These are phyloP conservation scores for Sphaerophoria taeniata DNA, from an alignment of 2,888 invertebrate species.

Conservation along the genomic window DNA sequence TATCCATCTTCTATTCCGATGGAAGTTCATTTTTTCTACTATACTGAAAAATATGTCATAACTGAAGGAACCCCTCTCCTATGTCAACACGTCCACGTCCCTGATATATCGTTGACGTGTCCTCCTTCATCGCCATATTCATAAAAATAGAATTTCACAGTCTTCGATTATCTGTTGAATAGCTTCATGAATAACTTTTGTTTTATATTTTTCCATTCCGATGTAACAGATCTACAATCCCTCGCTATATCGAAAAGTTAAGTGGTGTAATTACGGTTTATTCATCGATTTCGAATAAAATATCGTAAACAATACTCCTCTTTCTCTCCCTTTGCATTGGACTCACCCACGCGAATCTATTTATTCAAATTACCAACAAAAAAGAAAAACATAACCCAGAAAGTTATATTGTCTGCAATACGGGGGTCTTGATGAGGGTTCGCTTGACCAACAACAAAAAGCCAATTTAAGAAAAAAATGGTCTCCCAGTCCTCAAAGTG, in stretches of 20 bases:
- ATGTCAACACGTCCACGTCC: background rate
- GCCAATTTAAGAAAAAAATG: background rate
- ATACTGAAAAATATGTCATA: too few relatives aligned
- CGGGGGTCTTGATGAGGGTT: background rate
- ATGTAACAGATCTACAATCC: constrained; percentile 37
- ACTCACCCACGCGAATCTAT: constrained; percentile 44
- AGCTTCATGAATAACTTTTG: constrained; percentile 39
- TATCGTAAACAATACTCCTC: constrained; percentile 48
- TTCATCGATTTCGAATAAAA: constrained; percentile 69
- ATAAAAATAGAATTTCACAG: constrained; percentile 35
- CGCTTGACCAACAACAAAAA: background rate
- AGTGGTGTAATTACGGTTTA: constrained; percentile 67
- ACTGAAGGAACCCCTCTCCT: too few relatives aligned
- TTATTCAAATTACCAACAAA: constrained; percentile 26
- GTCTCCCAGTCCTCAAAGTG: constrained; percentile 47
- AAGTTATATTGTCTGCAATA: background rate
- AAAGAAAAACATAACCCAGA: constrained; percentile 23
- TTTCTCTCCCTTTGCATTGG: background rate
- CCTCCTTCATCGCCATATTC: background rate
- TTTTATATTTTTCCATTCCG: constrained; percentile 19
- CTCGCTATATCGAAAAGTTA: constrained; percentile 55
- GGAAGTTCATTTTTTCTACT: too few relatives aligned
- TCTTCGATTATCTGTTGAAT: constrained; percentile 34
- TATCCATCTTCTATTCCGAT: too few relatives aligned
- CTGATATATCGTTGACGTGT: background rate